A percentile compares a stretch with the other conserved stretches of the same genome.
Conservation (phyloP, 2,113 vertebrate species). For the Nyctibius bracteatus region DNA sequence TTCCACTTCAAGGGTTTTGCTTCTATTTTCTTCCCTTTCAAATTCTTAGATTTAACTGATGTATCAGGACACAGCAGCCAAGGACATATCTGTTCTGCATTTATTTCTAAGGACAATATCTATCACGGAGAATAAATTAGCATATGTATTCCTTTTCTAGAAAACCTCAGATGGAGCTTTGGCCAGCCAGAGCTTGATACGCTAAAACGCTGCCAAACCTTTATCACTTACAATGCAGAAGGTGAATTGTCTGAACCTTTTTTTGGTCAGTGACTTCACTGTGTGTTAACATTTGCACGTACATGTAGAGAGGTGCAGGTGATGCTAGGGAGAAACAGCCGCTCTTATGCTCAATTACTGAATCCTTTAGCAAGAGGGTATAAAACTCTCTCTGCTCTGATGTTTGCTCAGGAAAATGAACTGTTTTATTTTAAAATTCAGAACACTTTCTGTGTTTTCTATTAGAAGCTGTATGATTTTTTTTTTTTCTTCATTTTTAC, state of each 20-base stretch:
- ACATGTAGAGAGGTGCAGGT: neutral
- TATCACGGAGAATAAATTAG: constrained; percentile 19
- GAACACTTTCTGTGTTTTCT: constrained; percentile 6
- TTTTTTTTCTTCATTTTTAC: neutral
- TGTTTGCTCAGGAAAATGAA: neutral
- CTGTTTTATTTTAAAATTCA: constrained; percentile 1
- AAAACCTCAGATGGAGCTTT: neutral
- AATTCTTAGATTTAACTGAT: neutral
- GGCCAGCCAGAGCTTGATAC: neutral
- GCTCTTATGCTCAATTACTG: neutral
- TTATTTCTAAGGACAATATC: constrained; percentile 24
- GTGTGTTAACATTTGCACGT: neutral
- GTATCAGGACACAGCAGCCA: neutral
- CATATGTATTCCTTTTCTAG: constrained; percentile 25
- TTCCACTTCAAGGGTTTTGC: neutral
- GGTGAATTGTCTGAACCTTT: neutral
- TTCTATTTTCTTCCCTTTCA: neutral
- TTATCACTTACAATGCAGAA: neutral
- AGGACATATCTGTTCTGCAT: neutral
- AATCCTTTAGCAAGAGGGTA: neutral
- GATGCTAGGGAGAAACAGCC: neutral
- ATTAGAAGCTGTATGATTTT: neutral
- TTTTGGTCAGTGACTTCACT: neutral
- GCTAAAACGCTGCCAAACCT: neutral
- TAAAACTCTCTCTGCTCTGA: neutral